A percentile compares a stretch with the other conserved stretches of the same genome.
Conservation (phyloP, 1,140 invertebrate species). For the Rhyzopertha dominica region DNA sequence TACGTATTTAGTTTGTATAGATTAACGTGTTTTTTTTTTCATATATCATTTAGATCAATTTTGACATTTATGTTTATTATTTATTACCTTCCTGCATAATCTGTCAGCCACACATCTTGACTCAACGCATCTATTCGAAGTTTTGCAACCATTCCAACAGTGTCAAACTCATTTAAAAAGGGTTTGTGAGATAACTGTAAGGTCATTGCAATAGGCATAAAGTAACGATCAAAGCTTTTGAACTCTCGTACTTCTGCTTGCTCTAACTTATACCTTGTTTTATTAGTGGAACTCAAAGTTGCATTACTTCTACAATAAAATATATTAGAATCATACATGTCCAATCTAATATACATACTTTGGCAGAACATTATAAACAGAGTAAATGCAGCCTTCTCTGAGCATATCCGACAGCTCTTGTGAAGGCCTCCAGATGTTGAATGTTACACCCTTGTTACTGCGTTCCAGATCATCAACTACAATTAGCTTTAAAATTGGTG, state of each 20-base stretch:
- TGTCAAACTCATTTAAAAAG: no score
- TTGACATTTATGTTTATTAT: no score
- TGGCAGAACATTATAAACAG: constrained; percentile 46
- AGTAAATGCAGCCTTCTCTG: constrained; percentile 52
- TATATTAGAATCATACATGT: constrained; percentile 27
- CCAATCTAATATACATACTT: constrained; percentile 40
- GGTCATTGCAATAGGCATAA: no score
- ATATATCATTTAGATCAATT: no score
- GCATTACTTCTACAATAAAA: constrained; percentile 29
- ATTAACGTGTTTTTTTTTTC: no score
- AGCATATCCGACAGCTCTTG: constrained; percentile 52
- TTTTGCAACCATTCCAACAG: no score
- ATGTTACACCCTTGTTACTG: constrained; percentile 45
- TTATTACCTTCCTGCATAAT: no score
- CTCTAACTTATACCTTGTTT: constrained; percentile 18
- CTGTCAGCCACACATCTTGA: no score
- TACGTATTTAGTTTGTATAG: no score
- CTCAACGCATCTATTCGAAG: no score
- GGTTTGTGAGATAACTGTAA: no score
- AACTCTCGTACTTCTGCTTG: background rate
- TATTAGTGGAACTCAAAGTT: constrained; percentile 25
- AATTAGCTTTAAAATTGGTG: constrained; percentile 50
- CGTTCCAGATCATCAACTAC: constrained; percentile 42
- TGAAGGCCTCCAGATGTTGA: constrained; percentile 56
- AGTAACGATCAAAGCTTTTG: no score